Evolutionary conservation across 2,888 invertebrate genomes (phyloP).

Genomic region (Conus canariensis): DNA sequence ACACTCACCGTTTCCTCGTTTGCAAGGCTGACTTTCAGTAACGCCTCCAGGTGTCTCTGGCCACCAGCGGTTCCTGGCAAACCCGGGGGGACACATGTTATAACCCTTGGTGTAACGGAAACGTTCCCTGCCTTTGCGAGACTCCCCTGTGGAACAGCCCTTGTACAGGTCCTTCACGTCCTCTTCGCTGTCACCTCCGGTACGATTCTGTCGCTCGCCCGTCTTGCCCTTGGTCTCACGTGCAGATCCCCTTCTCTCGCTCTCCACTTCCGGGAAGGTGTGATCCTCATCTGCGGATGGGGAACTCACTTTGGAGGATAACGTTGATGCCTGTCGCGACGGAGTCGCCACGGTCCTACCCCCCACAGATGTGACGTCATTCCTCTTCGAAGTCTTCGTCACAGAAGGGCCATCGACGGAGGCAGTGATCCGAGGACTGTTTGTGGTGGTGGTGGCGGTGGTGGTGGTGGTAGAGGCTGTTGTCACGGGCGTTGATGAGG

Average conservation of each 20-base stretch:
- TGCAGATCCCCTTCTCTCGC: neutral
- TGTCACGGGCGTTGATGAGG: neutral
- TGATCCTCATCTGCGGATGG: neutral
- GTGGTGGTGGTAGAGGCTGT: constrained; percentile 21
- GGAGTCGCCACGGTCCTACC: neutral
- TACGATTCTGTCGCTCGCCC: too few relatives aligned
- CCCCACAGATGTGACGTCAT: neutral
- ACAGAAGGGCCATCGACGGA: neutral
- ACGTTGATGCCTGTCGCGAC: neutral
- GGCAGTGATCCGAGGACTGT: constrained; percentile 10
- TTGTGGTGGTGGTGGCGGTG: constrained; percentile 31
- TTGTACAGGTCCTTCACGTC: constrained; percentile 21
- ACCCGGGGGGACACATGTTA: too few relatives aligned
- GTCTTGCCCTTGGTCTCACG: too few relatives aligned
- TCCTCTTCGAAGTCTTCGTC: neutral
- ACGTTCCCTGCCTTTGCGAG: too few relatives aligned
- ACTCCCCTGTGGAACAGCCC: constrained; percentile 27
- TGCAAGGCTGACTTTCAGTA: too few relatives aligned
- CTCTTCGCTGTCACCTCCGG: neutral
- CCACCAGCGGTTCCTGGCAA: too few relatives aligned
- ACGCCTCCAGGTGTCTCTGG: too few relatives aligned
- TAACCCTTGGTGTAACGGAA: too few relatives aligned
- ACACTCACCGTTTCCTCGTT: too few relatives aligned
- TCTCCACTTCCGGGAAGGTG: neutral
- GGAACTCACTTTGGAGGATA: neutral